Conservation (phyloP, 2,113 vertebrate genomes). For the Eublepharis macularius region DNA sequence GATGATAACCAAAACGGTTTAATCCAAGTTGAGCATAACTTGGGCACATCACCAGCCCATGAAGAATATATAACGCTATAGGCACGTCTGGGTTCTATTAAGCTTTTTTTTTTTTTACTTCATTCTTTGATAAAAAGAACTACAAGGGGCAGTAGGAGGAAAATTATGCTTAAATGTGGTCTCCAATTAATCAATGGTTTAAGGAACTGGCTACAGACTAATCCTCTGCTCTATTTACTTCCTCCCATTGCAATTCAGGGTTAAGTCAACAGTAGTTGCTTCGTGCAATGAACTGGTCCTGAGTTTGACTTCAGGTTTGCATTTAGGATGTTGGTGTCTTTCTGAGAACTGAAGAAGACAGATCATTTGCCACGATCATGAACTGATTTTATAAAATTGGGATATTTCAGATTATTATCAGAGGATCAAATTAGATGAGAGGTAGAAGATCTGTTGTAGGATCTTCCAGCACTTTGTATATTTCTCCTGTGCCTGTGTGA, state of each 20-base stretch:
- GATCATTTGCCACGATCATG: neutral
- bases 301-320: neutral
- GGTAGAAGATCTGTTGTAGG: too few relatives aligned
- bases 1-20: slow-evolving; percentile 7
- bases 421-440: too few relatives aligned
- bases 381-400: neutral
- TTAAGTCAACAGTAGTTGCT: neutral
- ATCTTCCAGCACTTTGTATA: too few relatives aligned
- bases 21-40: slow-evolving; percentile 1
- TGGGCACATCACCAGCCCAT: slow-evolving; percentile 1
- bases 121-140: neutral
- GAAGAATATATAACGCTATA: neutral
- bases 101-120: neutral
- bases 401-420: neutral
- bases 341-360: neutral
- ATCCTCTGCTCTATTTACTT: neutral
- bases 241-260: too few relatives aligned
- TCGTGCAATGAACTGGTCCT: neutral
- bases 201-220: neutral
- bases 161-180: neutral
- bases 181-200: neutral
- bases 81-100: slow-evolving; percentile 11
- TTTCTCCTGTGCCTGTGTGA: too few relatives aligned
- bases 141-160: neutral
- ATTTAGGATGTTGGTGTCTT: too few relatives aligned